Conservation (phyloP, 2,113 vertebrate species). For the Aleadryas rufinucha region DNA sequence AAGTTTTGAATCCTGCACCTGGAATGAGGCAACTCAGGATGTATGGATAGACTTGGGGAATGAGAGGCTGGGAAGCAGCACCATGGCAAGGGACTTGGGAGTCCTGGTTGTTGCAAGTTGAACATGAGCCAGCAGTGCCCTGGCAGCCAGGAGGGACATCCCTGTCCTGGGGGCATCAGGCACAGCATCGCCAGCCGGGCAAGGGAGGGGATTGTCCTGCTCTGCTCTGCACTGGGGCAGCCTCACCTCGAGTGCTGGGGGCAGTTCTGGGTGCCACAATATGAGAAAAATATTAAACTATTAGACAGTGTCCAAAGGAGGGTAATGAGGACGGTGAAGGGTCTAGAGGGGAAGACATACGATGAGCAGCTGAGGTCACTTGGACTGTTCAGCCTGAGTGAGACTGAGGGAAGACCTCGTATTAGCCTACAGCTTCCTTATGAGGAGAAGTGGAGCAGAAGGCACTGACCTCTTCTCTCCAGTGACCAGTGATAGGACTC, state of each 20-base stretch:
- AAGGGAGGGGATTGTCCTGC: neutral
- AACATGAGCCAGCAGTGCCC: neutral
- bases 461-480: neutral
- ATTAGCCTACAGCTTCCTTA: neutral
- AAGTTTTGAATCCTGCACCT: neutral
- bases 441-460: neutral
- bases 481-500: neutral
- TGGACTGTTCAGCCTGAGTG: neutral
- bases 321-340: neutral
- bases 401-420: neutral
- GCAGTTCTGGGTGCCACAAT: neutral
- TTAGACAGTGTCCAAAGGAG: neutral
- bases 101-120: fast-evolving
- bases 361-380: neutral
- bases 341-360: neutral
- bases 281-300: neutral
- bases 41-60: neutral
- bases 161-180: fast-evolving
- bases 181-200: fast-evolving
- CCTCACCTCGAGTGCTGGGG: fast-evolving
- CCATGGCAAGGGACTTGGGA: neutral
- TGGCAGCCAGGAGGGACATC: neutral
- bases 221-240: neutral
- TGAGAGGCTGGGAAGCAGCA: neutral
- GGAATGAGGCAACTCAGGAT: neutral